Evolutionary conservation across 2,888 invertebrate species (phyloP), one percentile per base, ranked within the genome.

Genomic region (Diachrysia chrysitis): DNA sequence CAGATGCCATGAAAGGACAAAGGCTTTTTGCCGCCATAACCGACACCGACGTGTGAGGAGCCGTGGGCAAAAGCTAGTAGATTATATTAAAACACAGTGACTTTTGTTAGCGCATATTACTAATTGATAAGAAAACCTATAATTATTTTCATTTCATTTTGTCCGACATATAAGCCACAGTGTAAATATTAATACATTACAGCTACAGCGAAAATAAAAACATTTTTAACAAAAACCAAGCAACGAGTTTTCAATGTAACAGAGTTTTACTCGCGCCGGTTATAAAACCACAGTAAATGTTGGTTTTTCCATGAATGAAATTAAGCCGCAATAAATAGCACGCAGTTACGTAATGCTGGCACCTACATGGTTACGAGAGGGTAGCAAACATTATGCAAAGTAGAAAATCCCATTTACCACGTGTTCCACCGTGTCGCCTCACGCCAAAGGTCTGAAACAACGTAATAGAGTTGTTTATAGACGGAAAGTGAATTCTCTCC

Each of bases 401-500:
- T 90, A 89, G 85, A 87, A 89, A 91, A 91, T 89, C 88, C 84
- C 85, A 91, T 92, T 92, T 91, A 78, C 83, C 85, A 83, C 84
- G 83, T 84, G 84, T 82, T 78, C 74, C 77, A 79, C 79, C 83
- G 76, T 81, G 84, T 82, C 82, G 67, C 78, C 81, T 79, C 80
- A 70, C 81, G 66, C 71, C 84, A 83, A 85, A 84, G 85, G 84
- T 85, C 82, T 84, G 76, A 81, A 87, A 86, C 87, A 84, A 82
- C 83, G 85, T 89, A 91, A 91, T 91, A 87, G 84, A 90, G 82
- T 88, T 89, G 89, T 90, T 90, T 90, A 89, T 88, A 83, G 84
- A 83, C 78, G 82, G 83, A 82, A 87, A 89, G 86, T 86, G 84
- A 87, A 87, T 87, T 87, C 83, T 64, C 82, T 71, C 83, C 84